Conservation (phyloP, 2,797 vertebrate species). For the Pseudopleuronectes americanus region DNA sequence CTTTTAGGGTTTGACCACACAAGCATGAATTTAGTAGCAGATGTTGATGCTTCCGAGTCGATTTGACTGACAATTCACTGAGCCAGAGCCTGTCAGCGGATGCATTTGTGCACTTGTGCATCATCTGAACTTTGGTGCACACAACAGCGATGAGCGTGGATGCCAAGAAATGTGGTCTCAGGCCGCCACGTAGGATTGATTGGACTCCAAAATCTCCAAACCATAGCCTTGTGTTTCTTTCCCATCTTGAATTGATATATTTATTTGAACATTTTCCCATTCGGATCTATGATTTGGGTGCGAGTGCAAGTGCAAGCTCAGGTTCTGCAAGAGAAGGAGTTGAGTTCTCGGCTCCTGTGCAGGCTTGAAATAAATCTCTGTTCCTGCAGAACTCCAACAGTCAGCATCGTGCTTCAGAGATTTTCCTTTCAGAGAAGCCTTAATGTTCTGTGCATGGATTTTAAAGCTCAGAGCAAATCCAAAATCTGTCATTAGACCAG, state of each 20-base stretch:
- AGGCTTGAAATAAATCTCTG: slow-evolving; percentile 38
- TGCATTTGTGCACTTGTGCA: slow-evolving; percentile 27
- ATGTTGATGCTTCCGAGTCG: slow-evolving; percentile 71
- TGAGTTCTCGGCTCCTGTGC: slow-evolving; percentile 31
- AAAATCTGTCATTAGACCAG: slow-evolving; percentile 43
- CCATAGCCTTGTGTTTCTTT: slow-evolving; percentile 46
- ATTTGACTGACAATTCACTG: slow-evolving; percentile 48
- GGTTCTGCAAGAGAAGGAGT: slow-evolving; percentile 53
- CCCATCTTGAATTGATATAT: slow-evolving; percentile 39
- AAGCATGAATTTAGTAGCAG: slow-evolving; percentile 62
- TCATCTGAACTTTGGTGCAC: slow-evolving; percentile 24
- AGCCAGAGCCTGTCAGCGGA: slow-evolving; percentile 48
- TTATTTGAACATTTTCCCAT: slow-evolving; percentile 38
- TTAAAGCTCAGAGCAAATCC: slow-evolving; percentile 56
- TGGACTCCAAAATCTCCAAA: slow-evolving; percentile 43
- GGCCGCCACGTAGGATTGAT: slow-evolving; percentile 14
- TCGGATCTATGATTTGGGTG: slow-evolving; percentile 27
- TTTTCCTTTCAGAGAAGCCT: slow-evolving; percentile 65
- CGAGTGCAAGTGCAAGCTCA: slow-evolving; percentile 58
- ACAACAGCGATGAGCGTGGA: slow-evolving; percentile 14
- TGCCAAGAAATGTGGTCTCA: slow-evolving; percentile 25
- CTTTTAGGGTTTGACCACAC: slow-evolving; percentile 48
- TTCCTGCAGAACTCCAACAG: slow-evolving; percentile 53
- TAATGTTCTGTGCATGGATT: slow-evolving; percentile 58
- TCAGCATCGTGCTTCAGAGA: slow-evolving; percentile 38